Evolutionary conservation across 2,797 vertebrate species (phyloP).

Genomic region (Pogonophryne albipinna): DNA sequence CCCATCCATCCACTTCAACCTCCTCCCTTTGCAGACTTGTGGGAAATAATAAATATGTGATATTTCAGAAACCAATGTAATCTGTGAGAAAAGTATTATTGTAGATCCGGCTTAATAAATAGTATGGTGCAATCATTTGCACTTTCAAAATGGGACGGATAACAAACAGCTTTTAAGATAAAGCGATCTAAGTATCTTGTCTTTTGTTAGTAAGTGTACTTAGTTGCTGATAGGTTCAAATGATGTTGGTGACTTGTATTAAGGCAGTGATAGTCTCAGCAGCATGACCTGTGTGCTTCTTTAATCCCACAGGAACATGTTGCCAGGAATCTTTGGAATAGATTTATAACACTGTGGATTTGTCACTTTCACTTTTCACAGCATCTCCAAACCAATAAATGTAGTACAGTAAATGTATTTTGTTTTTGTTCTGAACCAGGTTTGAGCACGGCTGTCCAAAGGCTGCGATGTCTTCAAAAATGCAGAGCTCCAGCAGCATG

Average conservation of each 20-base stretch:
- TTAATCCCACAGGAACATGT: constrained; percentile 20
- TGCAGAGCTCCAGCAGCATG: constrained; percentile 89
- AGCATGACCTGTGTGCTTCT: constrained; percentile 18
- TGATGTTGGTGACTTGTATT: not conserved
- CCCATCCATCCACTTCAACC: too few species aligned
- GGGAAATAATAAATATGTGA: not conserved
- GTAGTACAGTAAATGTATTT: not conserved
- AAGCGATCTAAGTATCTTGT: not conserved
- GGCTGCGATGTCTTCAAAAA: constrained; percentile 90
- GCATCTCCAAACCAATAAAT: constrained; percentile 12
- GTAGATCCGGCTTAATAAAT: not conserved
- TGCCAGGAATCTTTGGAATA: constrained; percentile 18
- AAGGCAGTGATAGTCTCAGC: constrained; percentile 1
- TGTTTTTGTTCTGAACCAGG: constrained; percentile 41
- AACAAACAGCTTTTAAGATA: constrained; percentile 4
- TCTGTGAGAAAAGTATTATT: too few species aligned
- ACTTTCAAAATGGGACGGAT: not conserved
- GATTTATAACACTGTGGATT: constrained; percentile 11
- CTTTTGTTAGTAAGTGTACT: not conserved
- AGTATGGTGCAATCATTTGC: not conserved
- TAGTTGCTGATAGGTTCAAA: not conserved
- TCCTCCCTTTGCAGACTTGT: too few species aligned
- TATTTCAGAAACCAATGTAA: too few species aligned
- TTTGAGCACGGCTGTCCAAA: constrained; percentile 41
- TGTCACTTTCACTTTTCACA: constrained; percentile 21